A percentile compares a stretch with the other conserved stretches of the same genome.
phyloP scores from a whole-genome alignment of 2,113 vertebrate genomes.

The Gallinago jamesoni region DNA sequence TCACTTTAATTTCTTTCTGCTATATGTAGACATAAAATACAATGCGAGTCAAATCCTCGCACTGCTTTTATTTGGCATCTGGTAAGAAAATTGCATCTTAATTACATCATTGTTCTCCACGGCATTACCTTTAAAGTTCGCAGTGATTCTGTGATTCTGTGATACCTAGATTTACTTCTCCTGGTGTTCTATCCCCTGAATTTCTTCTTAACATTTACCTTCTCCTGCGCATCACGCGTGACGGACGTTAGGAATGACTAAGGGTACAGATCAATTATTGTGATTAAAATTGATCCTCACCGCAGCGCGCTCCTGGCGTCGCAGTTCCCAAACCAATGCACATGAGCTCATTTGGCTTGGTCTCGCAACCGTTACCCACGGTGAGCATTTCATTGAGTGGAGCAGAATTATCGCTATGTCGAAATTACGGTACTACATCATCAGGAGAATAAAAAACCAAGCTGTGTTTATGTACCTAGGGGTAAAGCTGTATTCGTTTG shows the following conservation, averaged over 20 bases:
- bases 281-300: conserved; percentile 50
- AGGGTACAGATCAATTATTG: conserved; percentile 42
- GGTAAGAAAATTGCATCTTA: not conserved
- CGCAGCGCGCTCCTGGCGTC: not conserved
- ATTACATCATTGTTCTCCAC: not conserved
- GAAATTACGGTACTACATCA: not conserved
- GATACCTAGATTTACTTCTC: not conserved
- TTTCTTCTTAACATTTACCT: not conserved
- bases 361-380: not conserved
- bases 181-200: not conserved
- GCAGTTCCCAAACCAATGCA: not conserved
- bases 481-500: not conserved
- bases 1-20: not conserved
- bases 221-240: not conserved
- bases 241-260: conserved; percentile 7
- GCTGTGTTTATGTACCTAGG: not conserved
- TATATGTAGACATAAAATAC: not conserved
- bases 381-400: not conserved
- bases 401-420: not conserved
- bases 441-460: not conserved
- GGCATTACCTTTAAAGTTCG: not conserved
- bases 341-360: not conserved
- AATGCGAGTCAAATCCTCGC: not conserved
- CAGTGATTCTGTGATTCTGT: too few species aligned
- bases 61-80: not conserved